Evolutionary conservation across 2,888 invertebrate species (phyloP), one percentile per base, ranked within the genome.

Genomic region (Xestia sexstrigata): DNA sequence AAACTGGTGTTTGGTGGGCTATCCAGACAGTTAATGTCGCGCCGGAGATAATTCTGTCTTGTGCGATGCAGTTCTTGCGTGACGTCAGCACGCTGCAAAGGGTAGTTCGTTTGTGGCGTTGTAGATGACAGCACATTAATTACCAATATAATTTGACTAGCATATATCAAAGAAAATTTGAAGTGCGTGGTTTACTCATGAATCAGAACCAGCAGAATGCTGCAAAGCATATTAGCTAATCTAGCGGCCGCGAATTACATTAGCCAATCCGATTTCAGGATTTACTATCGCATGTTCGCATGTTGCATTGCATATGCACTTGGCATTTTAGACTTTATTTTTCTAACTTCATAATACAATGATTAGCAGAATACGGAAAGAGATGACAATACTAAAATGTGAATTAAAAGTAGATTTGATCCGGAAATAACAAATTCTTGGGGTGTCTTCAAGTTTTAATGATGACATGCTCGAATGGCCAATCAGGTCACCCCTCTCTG

Each of bases 221-320:
- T 39, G 39, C 55, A 58, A 39, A 63, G 20, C 52, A 30, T 47
- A 66, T 74, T 74, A 39, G 45, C 74, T 71, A 49, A 74, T 71
- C 62, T 23, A 35, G 15, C 30, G 26, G 45, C 63, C 15, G 74
- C 63, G 47, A 35, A 15, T 9, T 20, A 52, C 5, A 52, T 63
- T 63, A 52, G 15, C 52, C 26, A 55, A 74, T 74, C 63, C 9
- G 11, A 55, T 45, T 45, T 52, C 13, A 17, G 35, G 5, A 55
- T 45, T 47, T 2, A 39, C 26, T 65, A 47, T 42, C 7, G 35
- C 15, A 26, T 58, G 58, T 26, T 58, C 7, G 35, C 26, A 26
- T 58, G 58, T 26, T 58, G 58, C 58, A n/a, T 58, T 23, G 26
- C 74, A 30, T 75, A n/a, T n/a, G 11, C 23, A 35, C 23, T 39